A percentile compares a stretch with the other conserved stretches of the same genome.
These are phyloP conservation scores for Eufriesea mexicana DNA, from an alignment of 1,140 invertebrate species.

Conservation along the genomic window DNA sequence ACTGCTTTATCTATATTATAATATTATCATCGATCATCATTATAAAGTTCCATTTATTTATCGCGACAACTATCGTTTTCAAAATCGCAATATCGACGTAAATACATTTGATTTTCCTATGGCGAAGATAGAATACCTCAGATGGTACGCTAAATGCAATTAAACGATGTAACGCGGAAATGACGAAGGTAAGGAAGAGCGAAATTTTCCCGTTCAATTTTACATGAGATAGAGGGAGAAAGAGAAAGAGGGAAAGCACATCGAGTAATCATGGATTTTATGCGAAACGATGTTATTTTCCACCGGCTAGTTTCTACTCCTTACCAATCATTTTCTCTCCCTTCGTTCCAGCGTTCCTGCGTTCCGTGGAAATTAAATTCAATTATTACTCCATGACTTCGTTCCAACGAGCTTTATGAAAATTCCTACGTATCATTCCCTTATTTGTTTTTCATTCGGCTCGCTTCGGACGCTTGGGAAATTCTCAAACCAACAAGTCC, in stretches of 20 bases:
- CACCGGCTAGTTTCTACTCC: not conserved
- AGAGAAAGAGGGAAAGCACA: not conserved
- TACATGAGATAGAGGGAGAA: not conserved
- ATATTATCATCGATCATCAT: too few species aligned
- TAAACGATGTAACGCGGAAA: not conserved
- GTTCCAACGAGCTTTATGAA: not conserved
- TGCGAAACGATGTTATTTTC: constrained; percentile 14
- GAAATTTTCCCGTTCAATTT: constrained; percentile 5
- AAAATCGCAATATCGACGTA: too few species aligned
- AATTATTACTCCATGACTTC: not conserved
- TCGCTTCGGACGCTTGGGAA: not conserved
- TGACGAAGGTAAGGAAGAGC: not conserved
- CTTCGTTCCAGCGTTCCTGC: not conserved
- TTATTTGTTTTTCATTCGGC: not conserved
- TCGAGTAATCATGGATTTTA: constrained; percentile 6
- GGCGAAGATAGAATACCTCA: not conserved
- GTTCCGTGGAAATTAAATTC: constrained; percentile 22
- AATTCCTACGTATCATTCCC: not conserved
- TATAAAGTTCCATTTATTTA: too few species aligned
- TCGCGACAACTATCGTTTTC: too few species aligned
- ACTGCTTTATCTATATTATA: too few species aligned
- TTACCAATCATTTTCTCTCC: not conserved
- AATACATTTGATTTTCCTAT: too few species aligned
- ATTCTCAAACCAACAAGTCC: not conserved
- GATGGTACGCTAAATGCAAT: not conserved